Conservation (phyloP, 1,140 invertebrate species). For the Anastrepha obliqua region DNA sequence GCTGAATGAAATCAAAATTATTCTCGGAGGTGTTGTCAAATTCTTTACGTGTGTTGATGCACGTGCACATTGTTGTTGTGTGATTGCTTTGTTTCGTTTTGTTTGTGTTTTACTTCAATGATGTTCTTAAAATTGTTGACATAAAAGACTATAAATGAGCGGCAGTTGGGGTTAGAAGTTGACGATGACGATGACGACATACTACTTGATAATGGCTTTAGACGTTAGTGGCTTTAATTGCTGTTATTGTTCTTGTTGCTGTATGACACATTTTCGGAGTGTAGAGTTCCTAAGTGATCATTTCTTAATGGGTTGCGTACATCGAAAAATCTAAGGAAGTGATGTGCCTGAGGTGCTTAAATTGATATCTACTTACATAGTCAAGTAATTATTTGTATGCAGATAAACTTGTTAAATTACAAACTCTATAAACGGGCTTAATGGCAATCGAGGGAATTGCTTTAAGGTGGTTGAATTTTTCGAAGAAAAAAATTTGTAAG, state of each 20-base stretch:
- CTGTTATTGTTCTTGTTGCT: background rate
- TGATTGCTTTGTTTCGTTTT: background rate
- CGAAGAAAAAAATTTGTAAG: no score
- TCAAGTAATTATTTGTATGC: background rate
- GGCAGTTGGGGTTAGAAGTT: background rate
- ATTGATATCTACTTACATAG: background rate
- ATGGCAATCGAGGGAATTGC: no score
- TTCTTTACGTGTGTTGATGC: background rate
- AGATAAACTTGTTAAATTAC: background rate
- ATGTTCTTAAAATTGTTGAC: constrained; percentile 27
- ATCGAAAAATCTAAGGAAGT: background rate
- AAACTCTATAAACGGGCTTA: background rate
- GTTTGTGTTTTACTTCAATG: constrained; percentile 5
- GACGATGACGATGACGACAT: constrained; percentile 20
- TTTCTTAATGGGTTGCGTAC: background rate
- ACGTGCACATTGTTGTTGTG: background rate
- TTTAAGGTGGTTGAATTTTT: no score
- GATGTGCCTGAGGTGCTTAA: background rate
- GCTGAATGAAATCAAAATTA: constrained; percentile 46
- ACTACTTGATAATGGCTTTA: constrained; percentile 22
- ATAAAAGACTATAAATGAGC: constrained; percentile 15
- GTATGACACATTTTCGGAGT: background rate
- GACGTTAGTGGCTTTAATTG: background rate
- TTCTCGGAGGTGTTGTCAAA: constrained; percentile 40
- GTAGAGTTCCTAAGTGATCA: background rate